These are phyloP conservation scores for Lycophotia porphyrea DNA, from an alignment of 2,888 invertebrate genomes.

Conservation along the genomic window DNA sequence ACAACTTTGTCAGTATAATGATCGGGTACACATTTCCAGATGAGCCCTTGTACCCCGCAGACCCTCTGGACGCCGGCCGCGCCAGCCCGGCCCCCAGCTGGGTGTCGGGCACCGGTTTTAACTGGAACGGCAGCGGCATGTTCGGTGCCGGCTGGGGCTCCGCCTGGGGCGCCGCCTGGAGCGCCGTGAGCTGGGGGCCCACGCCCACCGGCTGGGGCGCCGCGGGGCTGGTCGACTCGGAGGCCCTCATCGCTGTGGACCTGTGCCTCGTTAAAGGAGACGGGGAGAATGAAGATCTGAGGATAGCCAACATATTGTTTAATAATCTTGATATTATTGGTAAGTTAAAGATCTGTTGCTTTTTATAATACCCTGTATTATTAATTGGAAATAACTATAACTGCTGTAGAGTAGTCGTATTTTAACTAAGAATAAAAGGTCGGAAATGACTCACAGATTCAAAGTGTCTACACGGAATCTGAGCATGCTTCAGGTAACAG, in stretches of 20 bases:
- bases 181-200: slow-evolving; percentile 92
- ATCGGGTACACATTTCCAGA: slow-evolving; percentile 21
- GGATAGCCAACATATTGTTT: slow-evolving; percentile 97
- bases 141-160: slow-evolving; percentile 67
- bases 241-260: slow-evolving; percentile 93
- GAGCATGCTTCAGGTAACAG: too few species aligned
- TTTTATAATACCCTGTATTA: background rate
- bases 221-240: slow-evolving; percentile 94
- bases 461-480: background rate
- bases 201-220: slow-evolving; percentile 91
- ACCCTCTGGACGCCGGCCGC: slow-evolving; percentile 69
- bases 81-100: slow-evolving; percentile 76
- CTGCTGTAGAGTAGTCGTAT: background rate
- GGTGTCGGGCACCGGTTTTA: slow-evolving; percentile 67
- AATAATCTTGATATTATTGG: slow-evolving; percentile 98
- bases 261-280: slow-evolving; percentile 85
- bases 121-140: slow-evolving; percentile 65
- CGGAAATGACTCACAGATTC: background rate
- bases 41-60: slow-evolving; percentile 43
- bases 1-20: background rate
- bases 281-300: slow-evolving; percentile 88
- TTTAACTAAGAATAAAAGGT: background rate
- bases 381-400: background rate
- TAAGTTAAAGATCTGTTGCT: slow-evolving; percentile 77
- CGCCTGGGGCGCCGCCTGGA: slow-evolving; percentile 90